Evolutionary conservation across 2,888 invertebrate genomes (phyloP), one percentile per base, ranked within the genome.

Genomic region (Pterostichus madidus): DNA sequence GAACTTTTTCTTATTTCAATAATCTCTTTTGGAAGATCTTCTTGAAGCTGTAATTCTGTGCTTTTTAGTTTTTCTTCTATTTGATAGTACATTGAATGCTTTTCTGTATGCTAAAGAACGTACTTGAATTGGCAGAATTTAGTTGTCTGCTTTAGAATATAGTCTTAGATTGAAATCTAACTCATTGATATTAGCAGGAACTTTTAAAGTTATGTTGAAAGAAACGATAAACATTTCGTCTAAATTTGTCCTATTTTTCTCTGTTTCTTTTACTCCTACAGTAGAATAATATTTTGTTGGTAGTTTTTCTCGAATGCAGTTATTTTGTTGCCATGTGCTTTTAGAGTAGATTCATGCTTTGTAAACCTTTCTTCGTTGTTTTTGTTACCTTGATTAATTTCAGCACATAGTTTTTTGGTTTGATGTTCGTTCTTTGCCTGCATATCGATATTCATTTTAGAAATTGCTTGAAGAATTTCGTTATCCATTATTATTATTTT

Each of bases 21-120:
- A 8, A 73, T 31, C 5, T 73, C 31, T 73, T 73, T 49, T 17
- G 49, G 73, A n/a, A 73, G 6, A 52, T 73, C 49, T 49, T 73
- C 73, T 7, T 3, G 11, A 8, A 68, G 31, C n/a, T 73, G 24
- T 15, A 17, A 24, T 10, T 49, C 7, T 2, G 49, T 49, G n/a
- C 11, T n/a, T 31, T 49, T 73, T 8, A 73, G 17, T n/a, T 7
- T 73, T 49, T 24, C 31, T n/a, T 49, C 49, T 73, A 52, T 46
- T 73, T 17, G 24, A 24, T 11, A 6, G 31, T 24, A 73, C 17
- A 3, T 73, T 11, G 4, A 49, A 17, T 2, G n/a, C 49, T 73
- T 73, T 49, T 52, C 73, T 32, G 31, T 49, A 49, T 11, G 73
- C 73, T 6, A 49, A 17, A 15, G 31, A 73, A 24, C 49, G 17